Percentiles rank a stretch among this genome's conserved stretches.
Evolutionary conservation across 1,140 invertebrate species (phyloP).

Genomic region (Aphelenchoides avenae): DNA sequence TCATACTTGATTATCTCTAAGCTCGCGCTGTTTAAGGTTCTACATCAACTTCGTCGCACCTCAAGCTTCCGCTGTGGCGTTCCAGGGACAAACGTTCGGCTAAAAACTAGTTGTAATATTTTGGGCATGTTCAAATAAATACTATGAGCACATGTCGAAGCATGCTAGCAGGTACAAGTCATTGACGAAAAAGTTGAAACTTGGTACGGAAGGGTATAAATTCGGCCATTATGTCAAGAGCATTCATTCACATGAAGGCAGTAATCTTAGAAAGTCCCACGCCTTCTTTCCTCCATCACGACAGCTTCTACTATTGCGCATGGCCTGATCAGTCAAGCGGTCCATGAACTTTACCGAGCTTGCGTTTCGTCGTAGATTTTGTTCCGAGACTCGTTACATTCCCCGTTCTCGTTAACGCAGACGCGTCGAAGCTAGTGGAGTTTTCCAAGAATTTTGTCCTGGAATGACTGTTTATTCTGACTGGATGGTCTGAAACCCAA

Average conservation of each 20-base stretch:
- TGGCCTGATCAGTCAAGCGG: too few species aligned
- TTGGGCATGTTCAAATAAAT: background rate
- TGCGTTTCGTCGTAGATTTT: too few species aligned
- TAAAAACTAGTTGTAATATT: background rate
- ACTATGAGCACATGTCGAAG: background rate
- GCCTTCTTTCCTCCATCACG: background rate
- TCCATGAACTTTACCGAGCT: too few species aligned
- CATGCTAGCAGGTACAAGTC: background rate
- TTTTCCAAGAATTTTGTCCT: too few species aligned
- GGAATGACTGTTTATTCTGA: too few species aligned
- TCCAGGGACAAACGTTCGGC: conserved; percentile 7
- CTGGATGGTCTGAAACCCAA: too few species aligned
- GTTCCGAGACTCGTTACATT: too few species aligned
- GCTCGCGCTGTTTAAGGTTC: conserved; percentile 14
- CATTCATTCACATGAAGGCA: background rate
- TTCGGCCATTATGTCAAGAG: background rate
- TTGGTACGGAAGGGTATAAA: too few species aligned
- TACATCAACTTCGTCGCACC: conserved; percentile 14
- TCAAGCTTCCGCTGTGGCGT: background rate
- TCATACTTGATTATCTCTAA: background rate
- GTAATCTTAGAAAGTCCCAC: background rate
- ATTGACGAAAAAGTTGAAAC: too few species aligned
- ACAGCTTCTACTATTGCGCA: background rate
- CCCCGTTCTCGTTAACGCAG: too few species aligned
- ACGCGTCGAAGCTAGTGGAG: too few species aligned